Evolutionary conservation across 2,888 invertebrate genomes (phyloP).

Genomic region (Nomada goodeniana): DNA sequence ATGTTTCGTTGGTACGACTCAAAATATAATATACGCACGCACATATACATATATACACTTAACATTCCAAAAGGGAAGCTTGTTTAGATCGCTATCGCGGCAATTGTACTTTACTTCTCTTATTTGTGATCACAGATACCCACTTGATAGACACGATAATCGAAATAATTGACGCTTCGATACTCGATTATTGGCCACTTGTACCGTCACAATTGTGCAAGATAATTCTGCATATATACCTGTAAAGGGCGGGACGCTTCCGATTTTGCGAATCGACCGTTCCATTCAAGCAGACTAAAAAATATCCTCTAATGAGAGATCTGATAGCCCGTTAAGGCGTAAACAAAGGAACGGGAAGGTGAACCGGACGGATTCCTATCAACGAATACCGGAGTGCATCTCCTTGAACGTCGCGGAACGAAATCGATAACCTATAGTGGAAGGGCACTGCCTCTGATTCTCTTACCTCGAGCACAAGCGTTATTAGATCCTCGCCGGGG

Average conservation of each 20-base stretch:
- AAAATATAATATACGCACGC: too few species aligned
- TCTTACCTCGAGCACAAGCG: constrained; percentile 44
- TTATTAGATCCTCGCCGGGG: constrained; percentile 30
- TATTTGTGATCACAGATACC: too few species aligned
- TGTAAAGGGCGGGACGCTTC: constrained; percentile 30
- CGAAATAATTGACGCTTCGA: constrained; percentile 7
- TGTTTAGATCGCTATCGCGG: not conserved
- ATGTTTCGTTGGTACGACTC: not conserved
- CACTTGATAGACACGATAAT: not conserved
- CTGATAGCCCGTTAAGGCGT: not conserved
- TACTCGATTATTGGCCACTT: not conserved
- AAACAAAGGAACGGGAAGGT: constrained; percentile 1
- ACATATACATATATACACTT: too few species aligned
- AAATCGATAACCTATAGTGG: constrained; percentile 65
- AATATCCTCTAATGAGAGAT: not conserved
- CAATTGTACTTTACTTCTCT: not conserved
- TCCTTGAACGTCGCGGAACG: constrained; percentile 34
- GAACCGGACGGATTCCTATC: constrained; percentile 15
- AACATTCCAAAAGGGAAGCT: not conserved
- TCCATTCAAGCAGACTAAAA: not conserved
- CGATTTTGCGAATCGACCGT: constrained; percentile 34
- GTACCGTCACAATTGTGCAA: not conserved
- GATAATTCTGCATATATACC: constrained; percentile 20
- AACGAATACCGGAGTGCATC: constrained; percentile 38
- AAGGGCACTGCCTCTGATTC: constrained; percentile 40